These are phyloP conservation scores for Dendroctonus ponderosae DNA, from an alignment of 1,140 invertebrate genomes.

Conservation along the genomic window DNA sequence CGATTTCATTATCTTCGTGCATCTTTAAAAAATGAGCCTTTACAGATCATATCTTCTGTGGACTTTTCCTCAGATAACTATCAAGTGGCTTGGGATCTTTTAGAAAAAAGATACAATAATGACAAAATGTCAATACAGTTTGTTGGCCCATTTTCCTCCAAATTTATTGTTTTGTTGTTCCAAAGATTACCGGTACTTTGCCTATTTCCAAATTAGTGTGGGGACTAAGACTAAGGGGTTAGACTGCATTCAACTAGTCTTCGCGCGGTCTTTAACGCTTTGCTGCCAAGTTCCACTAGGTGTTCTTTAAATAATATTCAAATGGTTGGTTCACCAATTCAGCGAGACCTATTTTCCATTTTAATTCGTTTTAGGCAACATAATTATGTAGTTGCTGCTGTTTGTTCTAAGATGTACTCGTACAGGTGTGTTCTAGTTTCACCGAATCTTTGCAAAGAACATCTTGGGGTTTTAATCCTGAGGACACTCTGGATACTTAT, in stretches of 20 bases:
- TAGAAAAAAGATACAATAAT: too few relatives aligned
- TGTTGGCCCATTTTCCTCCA: neutral
- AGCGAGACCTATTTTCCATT: slow-evolving; percentile 40
- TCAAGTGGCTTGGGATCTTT: too few relatives aligned
- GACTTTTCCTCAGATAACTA: too few relatives aligned
- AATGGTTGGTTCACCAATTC: slow-evolving; percentile 33
- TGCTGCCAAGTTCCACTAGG: slow-evolving; percentile 37
- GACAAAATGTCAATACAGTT: too few relatives aligned
- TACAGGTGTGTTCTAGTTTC: slow-evolving; percentile 43
- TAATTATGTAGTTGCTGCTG: slow-evolving; percentile 36
- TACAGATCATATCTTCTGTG: too few relatives aligned
- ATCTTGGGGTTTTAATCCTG: slow-evolving; percentile 44
- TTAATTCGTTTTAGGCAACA: slow-evolving; percentile 45
- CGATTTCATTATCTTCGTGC: too few relatives aligned
- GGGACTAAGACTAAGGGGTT: neutral
- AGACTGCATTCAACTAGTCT: slow-evolving; percentile 39
- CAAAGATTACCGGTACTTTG: slow-evolving; percentile 8
- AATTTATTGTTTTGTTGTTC: slow-evolving; percentile 12
- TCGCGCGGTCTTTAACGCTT: slow-evolving; percentile 47
- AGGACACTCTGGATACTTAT: slow-evolving; percentile 11
- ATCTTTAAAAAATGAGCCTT: too few relatives aligned
- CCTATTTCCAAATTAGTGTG: slow-evolving; percentile 4
- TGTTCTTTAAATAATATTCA: slow-evolving; percentile 39
- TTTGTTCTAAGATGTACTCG: slow-evolving; percentile 50
- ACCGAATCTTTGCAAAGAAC: slow-evolving; percentile 50